A percentile compares a stretch with the other conserved stretches of the same genome.
phyloP scores from a whole-genome alignment of 2,888 invertebrate genomes.

The Phragmatobia fuliginosa region DNA sequence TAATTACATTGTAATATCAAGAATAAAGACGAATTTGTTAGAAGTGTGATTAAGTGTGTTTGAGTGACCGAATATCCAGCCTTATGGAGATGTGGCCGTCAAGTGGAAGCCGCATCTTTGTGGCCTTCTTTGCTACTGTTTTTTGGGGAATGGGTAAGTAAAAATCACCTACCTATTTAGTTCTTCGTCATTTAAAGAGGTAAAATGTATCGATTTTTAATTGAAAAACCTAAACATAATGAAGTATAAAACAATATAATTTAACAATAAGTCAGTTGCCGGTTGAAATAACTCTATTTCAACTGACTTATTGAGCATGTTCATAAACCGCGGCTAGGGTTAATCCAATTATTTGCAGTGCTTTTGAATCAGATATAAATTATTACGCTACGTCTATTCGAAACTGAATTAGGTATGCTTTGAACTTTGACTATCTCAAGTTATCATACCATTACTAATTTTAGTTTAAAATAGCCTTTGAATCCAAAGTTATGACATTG shows the following conservation, averaged over 20 bases:
- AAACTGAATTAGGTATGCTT: constrained; percentile 29
- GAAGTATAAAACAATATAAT: background rate
- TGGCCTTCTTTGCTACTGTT: constrained; percentile 80
- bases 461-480: constrained; percentile 8
- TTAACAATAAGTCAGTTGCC: background rate
- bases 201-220: background rate
- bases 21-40: constrained; percentile 41
- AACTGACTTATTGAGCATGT: no score
- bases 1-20: constrained; percentile 35
- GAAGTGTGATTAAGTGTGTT: constrained; percentile 42
- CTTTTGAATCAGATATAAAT: constrained; percentile 42
- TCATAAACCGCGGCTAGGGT: background rate
- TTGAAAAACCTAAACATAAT: background rate
- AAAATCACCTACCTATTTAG: background rate
- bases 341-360: constrained; percentile 23
- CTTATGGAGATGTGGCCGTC: constrained; percentile 78
- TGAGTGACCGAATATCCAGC: constrained; percentile 63
- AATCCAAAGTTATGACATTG: constrained; percentile 6
- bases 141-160: constrained; percentile 83
- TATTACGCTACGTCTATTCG: constrained; percentile 22
- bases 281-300: no score
- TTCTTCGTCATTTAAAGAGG: background rate
- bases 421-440: constrained; percentile 11
- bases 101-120: constrained; percentile 77
- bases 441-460: constrained; percentile 1